phyloP scores from a whole-genome alignment of 1,140 invertebrate genomes.

The Microplitis demolitor region DNA sequence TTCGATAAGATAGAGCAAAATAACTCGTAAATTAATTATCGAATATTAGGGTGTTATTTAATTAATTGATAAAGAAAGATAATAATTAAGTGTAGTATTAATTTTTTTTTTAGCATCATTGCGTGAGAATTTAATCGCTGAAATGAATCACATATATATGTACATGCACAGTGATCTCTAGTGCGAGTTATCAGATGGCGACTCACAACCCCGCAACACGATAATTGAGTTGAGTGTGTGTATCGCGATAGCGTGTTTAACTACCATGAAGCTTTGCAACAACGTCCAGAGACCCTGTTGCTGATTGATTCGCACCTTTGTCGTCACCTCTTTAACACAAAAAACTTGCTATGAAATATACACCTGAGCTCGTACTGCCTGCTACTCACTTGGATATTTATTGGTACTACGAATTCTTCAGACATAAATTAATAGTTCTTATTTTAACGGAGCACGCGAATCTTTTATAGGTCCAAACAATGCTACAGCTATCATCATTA shows the following conservation, averaged over 20 bases:
- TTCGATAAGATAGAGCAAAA: too few species aligned
- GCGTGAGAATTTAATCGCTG: constrained; percentile 34
- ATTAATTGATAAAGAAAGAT: too few species aligned
- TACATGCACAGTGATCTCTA: constrained; percentile 25
- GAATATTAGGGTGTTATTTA: background rate
- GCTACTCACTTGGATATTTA: too few species aligned
- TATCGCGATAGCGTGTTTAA: constrained; percentile 32
- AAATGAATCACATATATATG: constrained; percentile 36
- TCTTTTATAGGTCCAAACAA: too few species aligned
- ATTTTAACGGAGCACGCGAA: too few species aligned
- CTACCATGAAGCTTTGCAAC: constrained; percentile 8
- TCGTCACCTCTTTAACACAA: constrained; percentile 6
- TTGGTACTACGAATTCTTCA: too few species aligned
- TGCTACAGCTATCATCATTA: too few species aligned
- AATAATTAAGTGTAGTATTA: too few species aligned
- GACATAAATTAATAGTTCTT: too few species aligned
- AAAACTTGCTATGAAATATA: background rate
- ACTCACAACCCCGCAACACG: constrained; percentile 37
- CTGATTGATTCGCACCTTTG: constrained; percentile 5
- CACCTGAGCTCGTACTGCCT: too few species aligned
- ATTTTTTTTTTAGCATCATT: background rate
- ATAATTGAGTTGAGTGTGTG: constrained; percentile 41
- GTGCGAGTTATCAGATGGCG: constrained; percentile 36
- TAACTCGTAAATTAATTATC: too few species aligned
- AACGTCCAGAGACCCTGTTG: background rate